Base-by-base conservation (phyloP, 2,113 vertebrate genomes). In the Calypte anna region DNA sequence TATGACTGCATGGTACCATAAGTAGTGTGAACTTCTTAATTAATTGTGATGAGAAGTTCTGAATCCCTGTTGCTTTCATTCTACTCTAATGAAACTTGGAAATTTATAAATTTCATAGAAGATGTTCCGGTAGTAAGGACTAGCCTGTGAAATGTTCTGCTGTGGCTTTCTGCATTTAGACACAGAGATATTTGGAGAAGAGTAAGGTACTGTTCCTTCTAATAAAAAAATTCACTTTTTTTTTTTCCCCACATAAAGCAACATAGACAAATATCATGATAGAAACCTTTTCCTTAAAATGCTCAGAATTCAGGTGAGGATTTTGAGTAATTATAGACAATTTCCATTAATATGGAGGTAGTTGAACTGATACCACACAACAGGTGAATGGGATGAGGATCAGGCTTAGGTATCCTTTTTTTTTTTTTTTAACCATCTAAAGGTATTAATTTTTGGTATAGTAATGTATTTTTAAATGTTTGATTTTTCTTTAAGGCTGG, bases 401-500 rank as follows among this genome's bases (percentile, higher is more conserved):
- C 59, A 80, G 51, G 15, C 51, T 77, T 90, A 44, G 27, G 9
- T 55, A 13, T 68, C 31, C 1, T 44, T 21, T 50, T 23, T 50
- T 50, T 22, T 50, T 5, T n/a, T 7, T 9, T 22, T 4, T 63
- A 55, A 33, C 12, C 3, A 18, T 44, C 20, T 79, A 40, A 85
- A 85, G 46, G 7, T 82, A 19, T 64, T 76, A 58, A 27, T 88
- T 82, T 33, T 61, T 17, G 3, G 13, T 51, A 15, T 48, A 83
- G 33, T 73, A 2, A 9, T 55, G 18, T 83, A 22, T 28, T 64
- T 93, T 91, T 54, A 66, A 31, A 50, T n/a, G 23, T 82, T 88
- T 82, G 40, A 63, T 82, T 19, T 92, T 77, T 77, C 40, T 81
- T 57, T 48, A 95, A 99, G 99, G 98, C 99, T 78, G 99, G 98